A percentile compares a stretch with the other conserved stretches of the same genome.
Conservation (phyloP, 2,113 vertebrate species). For the Tiliqua scincoides region DNA sequence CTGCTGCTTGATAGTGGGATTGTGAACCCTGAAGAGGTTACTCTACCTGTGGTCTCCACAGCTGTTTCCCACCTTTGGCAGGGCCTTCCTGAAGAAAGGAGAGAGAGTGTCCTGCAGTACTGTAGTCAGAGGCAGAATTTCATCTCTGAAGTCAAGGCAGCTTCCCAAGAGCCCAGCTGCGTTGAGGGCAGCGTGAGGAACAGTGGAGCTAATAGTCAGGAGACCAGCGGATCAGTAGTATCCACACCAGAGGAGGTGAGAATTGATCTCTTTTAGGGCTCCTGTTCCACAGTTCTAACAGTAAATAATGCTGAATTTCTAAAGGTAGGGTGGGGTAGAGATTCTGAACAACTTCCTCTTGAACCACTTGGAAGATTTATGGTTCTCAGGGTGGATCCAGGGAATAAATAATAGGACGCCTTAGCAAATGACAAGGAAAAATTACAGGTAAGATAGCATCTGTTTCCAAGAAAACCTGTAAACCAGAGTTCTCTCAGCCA, state of each 20-base stretch:
- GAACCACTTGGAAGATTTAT: not conserved
- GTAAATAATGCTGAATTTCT: not conserved
- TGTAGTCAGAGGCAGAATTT: conserved; percentile 62
- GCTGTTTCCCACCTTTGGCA: conserved; percentile 85
- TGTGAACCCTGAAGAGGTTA: conserved; percentile 70
- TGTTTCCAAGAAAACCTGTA: not conserved
- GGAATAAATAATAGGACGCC: not conserved
- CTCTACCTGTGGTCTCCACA: conserved; percentile 78
- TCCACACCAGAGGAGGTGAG: conserved; percentile 81
- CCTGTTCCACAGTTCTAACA: conserved; percentile 13
- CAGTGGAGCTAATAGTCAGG: conserved; percentile 75
- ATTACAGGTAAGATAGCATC: not conserved
- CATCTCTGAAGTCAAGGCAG: conserved; percentile 30
- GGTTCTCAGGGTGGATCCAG: not conserved
- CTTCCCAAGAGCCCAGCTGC: conserved; percentile 39
- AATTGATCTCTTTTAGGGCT: not conserved
- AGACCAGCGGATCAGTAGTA: conserved; percentile 72
- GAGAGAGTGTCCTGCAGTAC: conserved; percentile 68
- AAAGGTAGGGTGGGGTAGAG: not conserved
- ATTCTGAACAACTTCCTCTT: not conserved
- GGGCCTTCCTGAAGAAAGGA: conserved; percentile 76
- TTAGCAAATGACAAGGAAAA: not conserved
- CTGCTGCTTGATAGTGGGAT: conserved; percentile 74
- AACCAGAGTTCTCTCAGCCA: not conserved
- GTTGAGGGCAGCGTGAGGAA: conserved; percentile 63